These are phyloP conservation scores for Actias luna DNA, from an alignment of 2,888 invertebrate genomes.

Conservation along the genomic window DNA sequence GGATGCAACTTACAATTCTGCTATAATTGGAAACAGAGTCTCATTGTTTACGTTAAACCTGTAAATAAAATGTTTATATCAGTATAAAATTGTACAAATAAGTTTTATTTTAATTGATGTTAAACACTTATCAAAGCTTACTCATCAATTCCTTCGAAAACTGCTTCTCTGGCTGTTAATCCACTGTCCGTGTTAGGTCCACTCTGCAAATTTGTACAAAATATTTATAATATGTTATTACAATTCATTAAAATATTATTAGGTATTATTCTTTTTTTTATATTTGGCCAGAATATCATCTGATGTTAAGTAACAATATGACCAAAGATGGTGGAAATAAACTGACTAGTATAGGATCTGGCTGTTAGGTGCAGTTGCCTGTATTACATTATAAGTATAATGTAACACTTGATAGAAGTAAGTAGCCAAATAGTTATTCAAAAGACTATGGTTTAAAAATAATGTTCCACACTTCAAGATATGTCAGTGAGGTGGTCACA, in stretches of 20 bases:
- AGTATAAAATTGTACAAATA: not conserved
- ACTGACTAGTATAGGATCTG: too few species aligned
- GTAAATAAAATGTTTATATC: conserved; percentile 47
- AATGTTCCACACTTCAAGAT: too few species aligned
- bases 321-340: too few species aligned
- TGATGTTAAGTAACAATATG: too few species aligned
- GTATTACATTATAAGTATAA: too few species aligned
- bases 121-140: conserved; percentile 66
- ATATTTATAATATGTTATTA: not conserved
- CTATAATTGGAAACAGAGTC: conserved; percentile 90
- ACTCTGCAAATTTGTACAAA: conserved; percentile 73
- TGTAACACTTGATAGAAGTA: too few species aligned
- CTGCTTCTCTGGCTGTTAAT: conserved; percentile 87
- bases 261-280: too few species aligned
- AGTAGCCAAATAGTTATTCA: too few species aligned
- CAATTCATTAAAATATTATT: not conserved
- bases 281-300: too few species aligned
- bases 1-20: conserved; percentile 88
- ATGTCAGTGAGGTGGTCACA: too few species aligned
- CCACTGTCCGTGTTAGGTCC: conserved; percentile 97
- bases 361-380: too few species aligned
- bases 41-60: conserved; percentile 89
- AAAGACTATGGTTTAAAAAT: too few species aligned
- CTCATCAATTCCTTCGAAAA: conserved; percentile 93
- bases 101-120: not conserved